Evolutionary conservation across 1,140 invertebrate genomes (phyloP).

Genomic region (Lysiphlebus fabarum): DNA sequence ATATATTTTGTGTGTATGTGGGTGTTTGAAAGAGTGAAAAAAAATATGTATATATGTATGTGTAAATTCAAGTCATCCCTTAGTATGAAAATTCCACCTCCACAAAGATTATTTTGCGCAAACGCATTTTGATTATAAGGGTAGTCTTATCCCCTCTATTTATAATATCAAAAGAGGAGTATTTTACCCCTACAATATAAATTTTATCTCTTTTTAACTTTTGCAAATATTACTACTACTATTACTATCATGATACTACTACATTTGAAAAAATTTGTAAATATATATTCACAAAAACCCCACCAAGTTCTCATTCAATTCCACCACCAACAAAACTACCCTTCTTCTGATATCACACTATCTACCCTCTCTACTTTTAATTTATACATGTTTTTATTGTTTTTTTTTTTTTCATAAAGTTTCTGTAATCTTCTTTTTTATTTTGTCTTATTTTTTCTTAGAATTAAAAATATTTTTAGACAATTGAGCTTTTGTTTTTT

Average conservation of each 20-base stretch:
- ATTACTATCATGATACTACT: slow-evolving; percentile 23
- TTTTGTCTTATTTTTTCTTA: slow-evolving; percentile 31
- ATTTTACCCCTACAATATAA: slow-evolving; percentile 22
- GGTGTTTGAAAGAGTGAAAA: too few species aligned
- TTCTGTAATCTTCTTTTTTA: slow-evolving; percentile 22
- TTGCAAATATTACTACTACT: slow-evolving; percentile 29
- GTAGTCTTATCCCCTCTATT: slow-evolving; percentile 53
- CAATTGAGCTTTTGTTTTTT: slow-evolving; percentile 38
- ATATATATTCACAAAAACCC: slow-evolving; percentile 19
- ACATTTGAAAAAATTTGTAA: too few species aligned
- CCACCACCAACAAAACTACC: not conserved
- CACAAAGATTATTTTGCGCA: slow-evolving; percentile 44
- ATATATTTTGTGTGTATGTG: too few species aligned
- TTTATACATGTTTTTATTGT: slow-evolving; percentile 29
- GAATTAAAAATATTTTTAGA: slow-evolving; percentile 51
- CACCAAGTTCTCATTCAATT: slow-evolving; percentile 5
- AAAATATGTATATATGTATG: too few species aligned
- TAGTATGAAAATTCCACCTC: slow-evolving; percentile 51
- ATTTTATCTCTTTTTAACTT: too few species aligned
- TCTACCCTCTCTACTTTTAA: slow-evolving; percentile 28
- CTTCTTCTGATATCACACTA: slow-evolving; percentile 12
- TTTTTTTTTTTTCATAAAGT: slow-evolving; percentile 20
- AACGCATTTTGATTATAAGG: slow-evolving; percentile 48
- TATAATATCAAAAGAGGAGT: slow-evolving; percentile 27
- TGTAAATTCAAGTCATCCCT: slow-evolving; percentile 34